Evolutionary conservation across 1,140 invertebrate species (phyloP), one percentile per base, ranked within the genome.

Genomic region (Phthorimaea operculella): DNA sequence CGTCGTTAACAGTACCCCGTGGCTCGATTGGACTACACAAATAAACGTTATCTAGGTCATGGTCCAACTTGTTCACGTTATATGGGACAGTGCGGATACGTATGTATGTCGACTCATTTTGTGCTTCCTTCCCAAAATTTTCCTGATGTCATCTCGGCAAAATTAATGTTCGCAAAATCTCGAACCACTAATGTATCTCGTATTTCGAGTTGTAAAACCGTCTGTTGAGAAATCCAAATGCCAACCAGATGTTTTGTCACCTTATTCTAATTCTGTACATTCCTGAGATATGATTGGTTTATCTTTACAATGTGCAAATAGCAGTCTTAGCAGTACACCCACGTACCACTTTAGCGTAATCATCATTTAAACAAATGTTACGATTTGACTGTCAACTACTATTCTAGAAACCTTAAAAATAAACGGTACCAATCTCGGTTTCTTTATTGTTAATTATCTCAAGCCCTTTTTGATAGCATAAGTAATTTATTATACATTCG

Each of bases 21-120:
- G 61, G 57, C 64, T 65, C 64, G 68, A 64, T 66, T 70, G 60
- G 59, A 59, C 55, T 69, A 64, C 63, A 74, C 72, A 73, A 73
- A 79, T 74, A 74, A 73, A 62, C 66, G 61, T 59, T 60, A 82
- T 71, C 57, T 73, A 55, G 77, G 79, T 83, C 79, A 83, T 44
- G 79, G 79, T 75, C 74, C 63, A 55, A 49, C 50, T 47, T 17
- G 44, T 47, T 16, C 12, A 15, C 44, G 21, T 47, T 47, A 16
- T 47, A 39, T 39, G 10, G 36, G 10, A 39, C 36, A 39, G 21
- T 15, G 44, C 44, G 15, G 44, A 47, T 9, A 6, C 42, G 14
- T 14, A 47, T 47, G 11, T 47, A 9, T 9, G 36, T 2, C 36
- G n/a, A 39, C 36, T 39, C 1, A 12, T 16, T 47, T 17, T 15